Evolutionary conservation across 2,888 invertebrate genomes (phyloP), one percentile per base, ranked within the genome.

Genomic region (Caenorhabditis sinica): DNA sequence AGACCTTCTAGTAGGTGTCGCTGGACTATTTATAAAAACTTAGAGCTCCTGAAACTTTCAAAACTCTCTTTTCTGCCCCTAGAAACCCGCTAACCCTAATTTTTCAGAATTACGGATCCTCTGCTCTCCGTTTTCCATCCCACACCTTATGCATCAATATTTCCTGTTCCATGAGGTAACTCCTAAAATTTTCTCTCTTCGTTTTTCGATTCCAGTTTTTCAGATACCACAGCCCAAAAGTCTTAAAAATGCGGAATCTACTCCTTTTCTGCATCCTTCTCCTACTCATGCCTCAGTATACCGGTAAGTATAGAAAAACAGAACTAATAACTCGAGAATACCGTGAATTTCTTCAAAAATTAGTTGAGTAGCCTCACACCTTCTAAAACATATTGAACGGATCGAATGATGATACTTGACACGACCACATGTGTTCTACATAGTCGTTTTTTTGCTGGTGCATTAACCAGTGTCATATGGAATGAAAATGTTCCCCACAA

Each of bases 81-180:
- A 5, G 28, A n/a, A 20, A 30, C 20, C 17, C 9, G 17, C 2
- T 51, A 65, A 65, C n/a, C 1, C 13, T 40, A 23, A 36, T 28
- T 45, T 69, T 80, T 43, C 72, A 80, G 80, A 80, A 66, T 72
- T 49, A 72, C 72, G 72, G 33, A 43, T 25, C 25, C 11, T 45
- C 30, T 20, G 17, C 25, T 25, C 45, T 25, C 20, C 79, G 65
- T n/a, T 40, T 30, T 25, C 58, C 43, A 40, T 45, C 43, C 30
- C 45, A 33, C 56, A 40, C 51, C 76, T 33, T 79, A 80, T 80
- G 80, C 80, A 80, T 80, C 80, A 72, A 72, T 80, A 72, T 73
- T 80, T 80, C 72, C 72, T 80, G 80, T 80, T 72, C 49, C 66
- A 80, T 80, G 58, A 80, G 80, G 80, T 79, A 58, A 23, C 1